phyloP scores from a whole-genome alignment of 2,888 invertebrate genomes.

The Eupithecia tripunctaria region DNA sequence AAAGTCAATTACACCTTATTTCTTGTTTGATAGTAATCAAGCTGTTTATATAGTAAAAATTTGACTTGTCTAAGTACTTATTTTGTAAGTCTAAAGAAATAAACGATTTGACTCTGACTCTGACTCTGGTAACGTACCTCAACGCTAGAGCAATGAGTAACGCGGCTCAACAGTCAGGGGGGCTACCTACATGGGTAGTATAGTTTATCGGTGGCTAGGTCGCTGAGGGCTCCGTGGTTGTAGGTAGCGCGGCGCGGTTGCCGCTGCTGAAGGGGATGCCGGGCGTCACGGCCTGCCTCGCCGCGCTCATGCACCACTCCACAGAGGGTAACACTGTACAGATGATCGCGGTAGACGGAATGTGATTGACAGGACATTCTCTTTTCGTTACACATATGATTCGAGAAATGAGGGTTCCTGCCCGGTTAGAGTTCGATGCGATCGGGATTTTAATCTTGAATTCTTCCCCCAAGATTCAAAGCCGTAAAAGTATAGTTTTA shows the following conservation, averaged over 20 bases:
- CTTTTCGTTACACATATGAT: neutral
- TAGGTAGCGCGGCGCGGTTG: constrained; percentile 62
- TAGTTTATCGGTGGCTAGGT: neutral
- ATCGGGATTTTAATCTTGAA: neutral
- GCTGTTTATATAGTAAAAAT: too few species aligned
- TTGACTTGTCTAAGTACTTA: too few species aligned
- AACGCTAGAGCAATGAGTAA: neutral
- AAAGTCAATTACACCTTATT: too few species aligned
- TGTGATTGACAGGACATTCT: neutral
- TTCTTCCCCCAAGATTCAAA: neutral
- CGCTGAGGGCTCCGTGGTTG: constrained; percentile 51
- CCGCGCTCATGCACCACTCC: constrained; percentile 85
- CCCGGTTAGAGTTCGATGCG: neutral
- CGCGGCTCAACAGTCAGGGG: neutral
- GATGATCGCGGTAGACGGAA: neutral
- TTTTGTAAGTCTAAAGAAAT: too few species aligned
- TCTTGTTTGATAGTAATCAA: too few species aligned
- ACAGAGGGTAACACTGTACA: constrained; percentile 4
- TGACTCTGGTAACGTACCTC: neutral
- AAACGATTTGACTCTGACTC: too few species aligned
- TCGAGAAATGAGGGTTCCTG: neutral
- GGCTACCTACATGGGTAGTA: neutral
- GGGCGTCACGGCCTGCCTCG: constrained; percentile 79
- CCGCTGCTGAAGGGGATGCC: constrained; percentile 81
- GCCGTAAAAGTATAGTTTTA: neutral